Percentiles rank a stretch among this genome's conserved stretches.
These are phyloP conservation scores for Dendrolimus punctatus DNA, from an alignment of 1,140 invertebrate species.

Conservation along the genomic window DNA sequence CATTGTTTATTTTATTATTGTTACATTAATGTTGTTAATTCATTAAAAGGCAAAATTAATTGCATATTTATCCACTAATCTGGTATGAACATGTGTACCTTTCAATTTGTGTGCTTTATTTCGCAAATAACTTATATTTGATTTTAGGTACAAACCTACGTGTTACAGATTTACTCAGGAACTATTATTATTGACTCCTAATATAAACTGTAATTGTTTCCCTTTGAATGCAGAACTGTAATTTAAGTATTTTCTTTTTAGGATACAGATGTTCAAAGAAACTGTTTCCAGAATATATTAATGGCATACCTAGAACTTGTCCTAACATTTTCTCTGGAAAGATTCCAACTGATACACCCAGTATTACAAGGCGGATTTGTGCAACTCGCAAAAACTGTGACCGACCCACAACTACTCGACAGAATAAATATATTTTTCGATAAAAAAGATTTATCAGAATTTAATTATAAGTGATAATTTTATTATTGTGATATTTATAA, in stretches of 20 bases:
- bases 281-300: slow-evolving; percentile 73
- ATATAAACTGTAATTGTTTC: too few relatives aligned
- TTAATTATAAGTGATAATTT: slow-evolving; percentile 56
- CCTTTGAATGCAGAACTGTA: too few relatives aligned
- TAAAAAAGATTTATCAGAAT: slow-evolving; percentile 56
- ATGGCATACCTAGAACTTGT: slow-evolving; percentile 75
- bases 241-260: slow-evolving; percentile 27
- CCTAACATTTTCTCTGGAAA: slow-evolving; percentile 69
- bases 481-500: slow-evolving; percentile 43
- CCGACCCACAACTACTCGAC: slow-evolving; percentile 63
- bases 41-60: too few relatives aligned
- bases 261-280: slow-evolving; percentile 73
- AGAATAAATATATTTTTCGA: slow-evolving; percentile 68
- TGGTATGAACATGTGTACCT: too few relatives aligned
- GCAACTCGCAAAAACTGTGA: slow-evolving; percentile 71
- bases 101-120: too few relatives aligned
- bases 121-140: too few relatives aligned
- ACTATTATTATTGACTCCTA: too few relatives aligned
- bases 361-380: slow-evolving; percentile 71
- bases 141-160: too few relatives aligned
- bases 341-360: slow-evolving; percentile 68
- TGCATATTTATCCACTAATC: too few relatives aligned
- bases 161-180: too few relatives aligned
- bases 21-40: too few relatives aligned
- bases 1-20: too few relatives aligned